Evolutionary conservation across 2,888 invertebrate species (phyloP).

Genomic region (Campoletis raptor): DNA sequence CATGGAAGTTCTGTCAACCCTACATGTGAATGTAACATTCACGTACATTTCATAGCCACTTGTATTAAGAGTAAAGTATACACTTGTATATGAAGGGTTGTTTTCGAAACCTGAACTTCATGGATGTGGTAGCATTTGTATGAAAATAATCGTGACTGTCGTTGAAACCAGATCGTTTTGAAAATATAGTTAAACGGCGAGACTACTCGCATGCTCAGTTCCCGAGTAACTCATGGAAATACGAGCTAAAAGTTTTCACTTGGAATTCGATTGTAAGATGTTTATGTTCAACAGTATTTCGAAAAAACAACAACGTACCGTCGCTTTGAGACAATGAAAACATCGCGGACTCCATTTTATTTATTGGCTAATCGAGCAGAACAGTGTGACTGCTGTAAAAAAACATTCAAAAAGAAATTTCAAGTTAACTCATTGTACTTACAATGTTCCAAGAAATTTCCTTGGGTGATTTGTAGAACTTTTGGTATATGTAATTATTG

Average conservation of each 20-base stretch:
- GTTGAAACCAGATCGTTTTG: slow-evolving; percentile 27
- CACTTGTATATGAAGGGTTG: slow-evolving; percentile 4
- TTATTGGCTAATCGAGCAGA: background rate
- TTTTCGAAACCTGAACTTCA: slow-evolving; percentile 16
- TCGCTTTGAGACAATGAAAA: background rate
- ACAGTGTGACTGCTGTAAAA: background rate
- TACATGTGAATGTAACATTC: slow-evolving; percentile 1
- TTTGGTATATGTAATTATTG: background rate
- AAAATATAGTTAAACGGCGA: slow-evolving; percentile 9
- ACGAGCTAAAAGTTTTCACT: slow-evolving; percentile 18
- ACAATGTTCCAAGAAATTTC: background rate
- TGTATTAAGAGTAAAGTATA: background rate
- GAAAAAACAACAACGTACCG: background rate
- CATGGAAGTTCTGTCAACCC: slow-evolving; percentile 49
- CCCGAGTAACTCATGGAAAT: slow-evolving; percentile 64
- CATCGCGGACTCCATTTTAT: background rate
- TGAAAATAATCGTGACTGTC: slow-evolving; percentile 25
- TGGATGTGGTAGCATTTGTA: background rate
- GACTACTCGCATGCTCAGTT: slow-evolving; percentile 31
- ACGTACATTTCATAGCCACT: slow-evolving; percentile 19
- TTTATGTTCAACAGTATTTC: slow-evolving; percentile 1
- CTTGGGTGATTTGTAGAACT: background rate
- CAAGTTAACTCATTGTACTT: background rate
- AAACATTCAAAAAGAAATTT: background rate
- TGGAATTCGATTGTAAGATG: slow-evolving; percentile 24